Evolutionary conservation across 2,113 vertebrate genomes (phyloP).

Genomic region (Stercorarius parasiticus): DNA sequence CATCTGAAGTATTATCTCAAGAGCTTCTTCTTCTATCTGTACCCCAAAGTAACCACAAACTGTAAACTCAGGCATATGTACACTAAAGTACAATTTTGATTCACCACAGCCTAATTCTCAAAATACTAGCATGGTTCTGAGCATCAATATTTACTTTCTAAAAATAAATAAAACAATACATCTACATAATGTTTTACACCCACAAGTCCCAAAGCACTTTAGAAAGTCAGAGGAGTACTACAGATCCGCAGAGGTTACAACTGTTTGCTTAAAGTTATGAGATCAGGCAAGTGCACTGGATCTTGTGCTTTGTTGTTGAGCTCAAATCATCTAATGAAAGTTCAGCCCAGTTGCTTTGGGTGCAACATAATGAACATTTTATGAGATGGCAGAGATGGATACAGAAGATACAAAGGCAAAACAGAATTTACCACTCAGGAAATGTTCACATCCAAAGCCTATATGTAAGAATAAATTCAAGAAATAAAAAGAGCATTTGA

Average conservation of each 20-base stretch:
- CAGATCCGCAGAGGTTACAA: not conserved
- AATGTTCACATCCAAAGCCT: not conserved
- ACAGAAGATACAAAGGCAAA: not conserved
- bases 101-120: not conserved
- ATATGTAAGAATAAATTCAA: not conserved
- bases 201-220: conserved; percentile 1
- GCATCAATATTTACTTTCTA: not conserved
- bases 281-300: not conserved
- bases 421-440: not conserved
- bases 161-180: not conserved
- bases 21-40: not conserved
- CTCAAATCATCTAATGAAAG: not conserved
- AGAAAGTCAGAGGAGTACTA: not conserved
- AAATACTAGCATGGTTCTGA: not conserved
- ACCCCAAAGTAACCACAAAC: not conserved
- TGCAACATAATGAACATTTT: not conserved
- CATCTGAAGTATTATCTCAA: not conserved
- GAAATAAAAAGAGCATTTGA: not conserved
- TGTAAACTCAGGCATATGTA: not conserved
- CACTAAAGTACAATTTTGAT: not conserved
- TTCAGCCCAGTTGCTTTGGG: not conserved
- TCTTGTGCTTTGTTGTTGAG: not conserved
- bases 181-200: not conserved
- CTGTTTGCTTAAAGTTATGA: not conserved
- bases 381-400: not conserved